Conservation (phyloP, 2,113 vertebrate species). For the Calidris pygmaea region DNA sequence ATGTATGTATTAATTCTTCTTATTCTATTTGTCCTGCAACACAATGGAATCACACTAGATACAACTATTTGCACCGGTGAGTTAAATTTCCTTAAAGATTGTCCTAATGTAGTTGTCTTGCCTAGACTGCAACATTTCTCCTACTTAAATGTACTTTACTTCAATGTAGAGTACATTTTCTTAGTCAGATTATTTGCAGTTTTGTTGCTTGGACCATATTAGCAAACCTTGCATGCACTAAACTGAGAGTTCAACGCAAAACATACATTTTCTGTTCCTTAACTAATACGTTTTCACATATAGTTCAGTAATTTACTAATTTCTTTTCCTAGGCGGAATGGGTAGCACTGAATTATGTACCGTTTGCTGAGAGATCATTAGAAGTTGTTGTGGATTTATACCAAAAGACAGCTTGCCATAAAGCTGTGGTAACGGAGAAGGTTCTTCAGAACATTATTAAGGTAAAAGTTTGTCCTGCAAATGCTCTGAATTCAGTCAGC, state of each 20-base stretch:
- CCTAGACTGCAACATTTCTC: slow-evolving; percentile 50
- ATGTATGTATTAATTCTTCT: slow-evolving; percentile 87
- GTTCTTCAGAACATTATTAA: slow-evolving; percentile 96
- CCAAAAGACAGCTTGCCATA: slow-evolving; percentile 98
- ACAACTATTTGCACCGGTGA: slow-evolving; percentile 99
- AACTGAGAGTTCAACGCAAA: slow-evolving; percentile 48
- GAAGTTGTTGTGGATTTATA: slow-evolving; percentile 97
- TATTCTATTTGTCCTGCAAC: slow-evolving; percentile 89
- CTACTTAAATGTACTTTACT: slow-evolving; percentile 63
- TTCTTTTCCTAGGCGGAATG: slow-evolving; percentile 89
- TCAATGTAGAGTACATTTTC: slow-evolving; percentile 52
- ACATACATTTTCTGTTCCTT: slow-evolving; percentile 25
- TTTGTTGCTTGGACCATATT: slow-evolving; percentile 59
- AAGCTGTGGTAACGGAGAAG: slow-evolving; percentile 95
- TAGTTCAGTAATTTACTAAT: slow-evolving; percentile 16
- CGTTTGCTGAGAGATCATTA: slow-evolving; percentile 95
- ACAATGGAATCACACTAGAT: slow-evolving; percentile 98
- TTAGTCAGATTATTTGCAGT: slow-evolving; percentile 40
- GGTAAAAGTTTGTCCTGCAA: slow-evolving; percentile 72
- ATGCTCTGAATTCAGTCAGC: not conserved
- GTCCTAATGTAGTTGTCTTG: slow-evolving; percentile 75
- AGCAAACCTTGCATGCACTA: slow-evolving; percentile 74
- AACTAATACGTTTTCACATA: not conserved
- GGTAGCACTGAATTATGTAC: slow-evolving; percentile 99
- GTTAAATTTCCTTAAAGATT: slow-evolving; percentile 85